Evolutionary conservation across 2,888 invertebrate species (phyloP).

Genomic region (Pteria penguin): DNA sequence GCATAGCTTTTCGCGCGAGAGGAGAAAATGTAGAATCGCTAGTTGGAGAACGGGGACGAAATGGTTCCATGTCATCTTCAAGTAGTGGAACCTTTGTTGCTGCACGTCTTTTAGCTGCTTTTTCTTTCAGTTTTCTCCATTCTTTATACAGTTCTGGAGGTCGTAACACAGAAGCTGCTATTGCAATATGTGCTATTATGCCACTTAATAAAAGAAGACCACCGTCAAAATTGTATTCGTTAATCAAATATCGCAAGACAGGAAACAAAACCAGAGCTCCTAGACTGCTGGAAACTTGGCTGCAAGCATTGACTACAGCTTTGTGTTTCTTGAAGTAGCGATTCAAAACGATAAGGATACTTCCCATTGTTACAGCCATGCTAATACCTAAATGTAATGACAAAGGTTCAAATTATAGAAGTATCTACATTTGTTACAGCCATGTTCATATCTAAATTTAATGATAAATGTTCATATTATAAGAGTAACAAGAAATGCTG

Average conservation of each 20-base stretch:
- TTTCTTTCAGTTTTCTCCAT: background rate
- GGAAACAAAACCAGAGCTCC: slow-evolving; percentile 46
- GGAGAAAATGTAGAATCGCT: background rate
- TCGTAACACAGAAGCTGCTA: slow-evolving; percentile 45
- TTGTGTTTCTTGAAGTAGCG: slow-evolving; percentile 41
- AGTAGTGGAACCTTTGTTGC: background rate
- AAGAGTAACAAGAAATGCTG: too few species aligned
- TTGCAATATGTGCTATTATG: slow-evolving; percentile 41
- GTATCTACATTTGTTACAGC: too few species aligned
- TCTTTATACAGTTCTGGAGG: slow-evolving; percentile 38
- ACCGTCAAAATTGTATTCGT: slow-evolving; percentile 45
- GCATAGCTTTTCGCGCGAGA: background rate
- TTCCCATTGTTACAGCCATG: slow-evolving; percentile 32
- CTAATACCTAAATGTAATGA: slow-evolving; percentile 42
- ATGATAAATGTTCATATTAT: too few species aligned
- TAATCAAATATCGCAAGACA: slow-evolving; percentile 36
- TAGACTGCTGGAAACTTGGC: slow-evolving; percentile 21
- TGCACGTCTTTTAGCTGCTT: background rate
- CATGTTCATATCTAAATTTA: too few species aligned
- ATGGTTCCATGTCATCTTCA: background rate
- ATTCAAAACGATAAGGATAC: slow-evolving; percentile 34
- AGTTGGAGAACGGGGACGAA: background rate
- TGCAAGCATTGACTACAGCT: slow-evolving; percentile 46
- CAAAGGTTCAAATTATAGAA: too few species aligned
- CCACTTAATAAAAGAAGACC: slow-evolving; percentile 46